Conservation (phyloP, 2,113 vertebrate species). For the Apus apus region DNA sequence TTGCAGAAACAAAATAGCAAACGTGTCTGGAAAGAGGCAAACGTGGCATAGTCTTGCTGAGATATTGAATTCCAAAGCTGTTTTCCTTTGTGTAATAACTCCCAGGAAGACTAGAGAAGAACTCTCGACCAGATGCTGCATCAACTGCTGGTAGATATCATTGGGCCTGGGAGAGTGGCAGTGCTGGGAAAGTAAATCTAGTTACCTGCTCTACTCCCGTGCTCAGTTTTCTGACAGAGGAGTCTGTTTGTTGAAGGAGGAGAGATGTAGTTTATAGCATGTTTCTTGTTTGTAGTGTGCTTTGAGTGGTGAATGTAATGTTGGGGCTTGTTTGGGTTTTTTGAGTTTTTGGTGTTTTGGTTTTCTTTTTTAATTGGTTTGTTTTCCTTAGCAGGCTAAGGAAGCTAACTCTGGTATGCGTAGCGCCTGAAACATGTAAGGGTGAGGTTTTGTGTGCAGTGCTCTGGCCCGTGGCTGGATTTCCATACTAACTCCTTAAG, state of each 20-base stretch:
- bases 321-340: no score
- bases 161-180: background rate
- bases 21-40: background rate
- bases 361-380: background rate
- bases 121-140: background rate
- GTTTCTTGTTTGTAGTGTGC: background rate
- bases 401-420: background rate
- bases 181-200: background rate
- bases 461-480: background rate
- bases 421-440: background rate
- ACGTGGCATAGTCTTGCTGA: background rate
- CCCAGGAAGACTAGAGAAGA: background rate
- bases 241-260: background rate
- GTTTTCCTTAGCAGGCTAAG: background rate
- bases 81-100: background rate
- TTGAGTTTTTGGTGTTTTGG: no score
- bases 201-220: background rate
- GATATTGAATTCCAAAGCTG: slow-evolving; percentile 18
- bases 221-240: background rate
- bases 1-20: slow-evolving; percentile 13
- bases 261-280: background rate
- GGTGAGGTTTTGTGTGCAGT: background rate
- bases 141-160: background rate
- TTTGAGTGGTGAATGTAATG: background rate
- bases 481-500: background rate